phyloP scores from a whole-genome alignment of 64 coral and sea anemone species.

The Porites australiensis region DNA sequence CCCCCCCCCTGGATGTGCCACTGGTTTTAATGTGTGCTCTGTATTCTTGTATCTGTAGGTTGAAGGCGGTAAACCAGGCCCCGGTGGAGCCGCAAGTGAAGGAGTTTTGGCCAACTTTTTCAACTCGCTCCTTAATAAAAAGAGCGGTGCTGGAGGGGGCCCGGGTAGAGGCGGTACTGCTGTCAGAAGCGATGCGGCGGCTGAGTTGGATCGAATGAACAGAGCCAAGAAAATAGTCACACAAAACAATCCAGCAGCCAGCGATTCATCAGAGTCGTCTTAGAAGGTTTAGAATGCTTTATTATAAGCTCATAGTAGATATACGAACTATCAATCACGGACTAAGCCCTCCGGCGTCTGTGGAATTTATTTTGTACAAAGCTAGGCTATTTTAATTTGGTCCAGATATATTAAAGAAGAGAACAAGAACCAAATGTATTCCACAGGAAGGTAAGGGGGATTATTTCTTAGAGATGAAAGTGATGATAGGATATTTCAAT shows the following conservation, averaged over 20 bases:
- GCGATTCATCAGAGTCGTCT: slow-evolving; percentile 31
- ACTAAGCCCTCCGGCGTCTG: not conserved
- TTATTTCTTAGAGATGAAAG: not conserved
- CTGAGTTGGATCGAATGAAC: slow-evolving; percentile 97
- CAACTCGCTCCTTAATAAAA: slow-evolving; percentile 97
- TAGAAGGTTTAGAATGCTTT: slow-evolving; percentile 18
- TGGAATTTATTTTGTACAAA: slow-evolving; percentile 53
- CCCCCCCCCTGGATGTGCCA: no score
- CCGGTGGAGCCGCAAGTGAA: slow-evolving; percentile 69
- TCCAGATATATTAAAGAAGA: slow-evolving; percentile 1
- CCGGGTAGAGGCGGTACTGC: slow-evolving; percentile 63
- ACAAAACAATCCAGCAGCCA: slow-evolving; percentile 23
- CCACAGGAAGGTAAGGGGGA: not conserved
- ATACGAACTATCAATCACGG: slow-evolving; percentile 1
- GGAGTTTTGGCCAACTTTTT: slow-evolving; percentile 99
- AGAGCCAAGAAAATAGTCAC: slow-evolving; percentile 86
- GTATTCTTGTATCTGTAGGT: not conserved
- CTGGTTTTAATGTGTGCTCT: not conserved
- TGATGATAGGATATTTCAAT: not conserved
- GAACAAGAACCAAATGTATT: not conserved
- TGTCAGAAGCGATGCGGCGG: slow-evolving; percentile 92
- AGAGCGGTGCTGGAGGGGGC: slow-evolving; percentile 52
- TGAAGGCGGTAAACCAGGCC: slow-evolving; percentile 54
- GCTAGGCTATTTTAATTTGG: slow-evolving; percentile 58
- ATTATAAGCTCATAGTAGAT: slow-evolving; percentile 1